These are phyloP conservation scores for Melanotaenia parkinsoni DNA, from an alignment of 2,797 vertebrate genomes.

Conservation along the genomic window DNA sequence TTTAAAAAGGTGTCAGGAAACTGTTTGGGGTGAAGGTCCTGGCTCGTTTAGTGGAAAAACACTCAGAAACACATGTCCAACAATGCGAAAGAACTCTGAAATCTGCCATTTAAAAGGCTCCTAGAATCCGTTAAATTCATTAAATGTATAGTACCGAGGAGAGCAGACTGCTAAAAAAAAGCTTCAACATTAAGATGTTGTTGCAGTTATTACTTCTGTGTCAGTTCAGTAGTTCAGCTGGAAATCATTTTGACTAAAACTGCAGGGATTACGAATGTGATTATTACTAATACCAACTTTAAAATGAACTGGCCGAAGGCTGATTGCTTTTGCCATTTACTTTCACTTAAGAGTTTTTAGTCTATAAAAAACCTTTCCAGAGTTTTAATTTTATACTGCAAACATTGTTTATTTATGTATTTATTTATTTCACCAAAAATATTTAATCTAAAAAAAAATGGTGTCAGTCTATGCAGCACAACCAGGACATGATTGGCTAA, in stretches of 20 bases:
- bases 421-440: neutral
- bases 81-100: neutral
- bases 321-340: neutral
- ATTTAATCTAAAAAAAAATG: neutral
- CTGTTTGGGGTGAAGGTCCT: neutral
- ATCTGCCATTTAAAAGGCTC: neutral
- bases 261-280: neutral
- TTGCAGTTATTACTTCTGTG: neutral
- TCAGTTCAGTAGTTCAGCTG: neutral
- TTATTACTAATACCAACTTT: neutral
- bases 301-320: neutral
- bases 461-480: neutral
- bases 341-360: no score
- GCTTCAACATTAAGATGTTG: neutral
- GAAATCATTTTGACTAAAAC: neutral
- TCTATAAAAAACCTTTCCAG: neutral
- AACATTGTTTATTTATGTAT: neutral
- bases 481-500: neutral
- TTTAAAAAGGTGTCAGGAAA: neutral
- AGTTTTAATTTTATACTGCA: no score
- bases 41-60: neutral
- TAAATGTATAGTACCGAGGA: neutral
- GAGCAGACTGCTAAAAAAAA: neutral
- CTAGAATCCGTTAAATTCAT: neutral
- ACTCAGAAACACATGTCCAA: neutral